A percentile compares a stretch with the other conserved stretches of the same genome.
Conservation (phyloP, 1,140 invertebrate genomes). For the Leucophenga varia region DNA sequence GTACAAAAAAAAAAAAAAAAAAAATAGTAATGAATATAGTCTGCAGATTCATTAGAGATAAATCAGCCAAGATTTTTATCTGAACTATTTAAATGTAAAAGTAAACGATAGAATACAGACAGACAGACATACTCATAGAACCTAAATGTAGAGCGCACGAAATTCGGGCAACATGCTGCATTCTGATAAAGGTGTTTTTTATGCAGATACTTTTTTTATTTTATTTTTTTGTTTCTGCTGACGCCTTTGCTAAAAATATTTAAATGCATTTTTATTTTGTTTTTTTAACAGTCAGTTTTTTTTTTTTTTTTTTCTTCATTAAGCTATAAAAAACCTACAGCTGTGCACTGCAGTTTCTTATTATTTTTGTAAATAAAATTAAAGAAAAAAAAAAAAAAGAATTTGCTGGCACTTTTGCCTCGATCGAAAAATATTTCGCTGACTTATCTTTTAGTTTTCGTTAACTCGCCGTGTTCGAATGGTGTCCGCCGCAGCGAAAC, state of each 20-base stretch:
- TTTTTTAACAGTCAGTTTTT: not conserved
- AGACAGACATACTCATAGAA: no score
- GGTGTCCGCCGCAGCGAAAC: slow-evolving; percentile 29
- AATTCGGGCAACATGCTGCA: no score
- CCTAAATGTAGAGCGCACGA: no score
- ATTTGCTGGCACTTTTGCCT: not conserved
- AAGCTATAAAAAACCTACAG: slow-evolving; percentile 43
- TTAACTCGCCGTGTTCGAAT: slow-evolving; percentile 32
- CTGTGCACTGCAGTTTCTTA: slow-evolving; percentile 14
- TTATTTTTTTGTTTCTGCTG: slow-evolving; percentile 13
- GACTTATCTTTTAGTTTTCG: slow-evolving; percentile 18
- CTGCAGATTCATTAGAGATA: no score
- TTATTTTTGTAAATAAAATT: not conserved
- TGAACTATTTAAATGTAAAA: no score
- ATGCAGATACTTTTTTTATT: not conserved
- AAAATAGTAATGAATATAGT: no score
- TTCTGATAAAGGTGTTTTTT: no score
- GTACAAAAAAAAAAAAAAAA: no score
- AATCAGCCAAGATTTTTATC: no score
- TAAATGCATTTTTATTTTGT: slow-evolving; percentile 9
- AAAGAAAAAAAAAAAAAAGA: no score
- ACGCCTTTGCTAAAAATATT: slow-evolving; percentile 42
- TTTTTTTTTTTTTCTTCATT: slow-evolving; percentile 1
- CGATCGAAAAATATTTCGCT: not conserved
- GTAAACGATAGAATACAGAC: no score